Conservation (phyloP, 2,113 vertebrate genomes). For the Corynorhinus townsendii region DNA sequence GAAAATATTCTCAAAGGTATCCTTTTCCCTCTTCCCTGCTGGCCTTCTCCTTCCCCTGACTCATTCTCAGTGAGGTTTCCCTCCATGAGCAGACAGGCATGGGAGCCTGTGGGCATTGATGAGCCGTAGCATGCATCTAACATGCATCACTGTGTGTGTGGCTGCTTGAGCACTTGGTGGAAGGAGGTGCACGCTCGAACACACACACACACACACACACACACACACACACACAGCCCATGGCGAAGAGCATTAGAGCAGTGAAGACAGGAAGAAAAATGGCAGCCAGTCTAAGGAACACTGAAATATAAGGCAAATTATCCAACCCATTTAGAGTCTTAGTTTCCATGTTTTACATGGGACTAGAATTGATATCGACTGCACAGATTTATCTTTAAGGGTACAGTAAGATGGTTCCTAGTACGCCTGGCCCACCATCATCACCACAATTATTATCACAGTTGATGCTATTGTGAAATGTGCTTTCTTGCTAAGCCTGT, state of each 20-base stretch:
- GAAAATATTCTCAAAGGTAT: neutral
- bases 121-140: neutral
- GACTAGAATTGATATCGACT: too few species aligned
- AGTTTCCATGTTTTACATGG: neutral
- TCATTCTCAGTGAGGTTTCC: neutral
- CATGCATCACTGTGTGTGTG: neutral
- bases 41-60: neutral
- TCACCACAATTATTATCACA: too few species aligned
- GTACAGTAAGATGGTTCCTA: neutral
- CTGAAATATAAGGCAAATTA: neutral
- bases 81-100: accelerated
- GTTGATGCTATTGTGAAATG: neutral
- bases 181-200: accelerated
- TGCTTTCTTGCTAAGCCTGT: neutral
- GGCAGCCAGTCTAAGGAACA: neutral
- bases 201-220: too few species aligned
- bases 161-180: accelerated
- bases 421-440: accelerated
- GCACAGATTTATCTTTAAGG: neutral
- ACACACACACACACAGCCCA: neutral
- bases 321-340: neutral
- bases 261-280: neutral
- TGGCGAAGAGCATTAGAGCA: neutral
- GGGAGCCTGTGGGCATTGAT: neutral
- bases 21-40: too few species aligned